These are phyloP conservation scores for Trichosurus vulpecula DNA, from an alignment of 2,797 vertebrate species.

Conservation along the genomic window DNA sequence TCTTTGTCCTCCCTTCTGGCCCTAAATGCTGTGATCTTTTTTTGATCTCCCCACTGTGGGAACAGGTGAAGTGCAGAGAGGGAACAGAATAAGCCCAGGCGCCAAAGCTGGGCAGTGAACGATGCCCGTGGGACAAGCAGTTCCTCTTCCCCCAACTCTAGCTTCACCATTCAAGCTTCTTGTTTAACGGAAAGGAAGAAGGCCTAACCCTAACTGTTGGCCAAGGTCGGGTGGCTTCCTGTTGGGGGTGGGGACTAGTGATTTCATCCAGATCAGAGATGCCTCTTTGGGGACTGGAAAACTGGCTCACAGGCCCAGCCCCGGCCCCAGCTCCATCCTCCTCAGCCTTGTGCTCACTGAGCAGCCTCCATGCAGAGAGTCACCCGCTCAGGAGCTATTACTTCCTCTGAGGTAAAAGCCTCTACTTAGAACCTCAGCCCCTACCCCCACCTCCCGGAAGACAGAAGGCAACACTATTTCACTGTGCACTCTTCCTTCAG, in stretches of 20 bases:
- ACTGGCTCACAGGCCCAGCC: not conserved
- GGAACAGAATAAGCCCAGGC: not conserved
- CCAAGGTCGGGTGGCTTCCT: not conserved
- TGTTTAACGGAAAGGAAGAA: not conserved
- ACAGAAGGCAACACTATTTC: too few relatives aligned
- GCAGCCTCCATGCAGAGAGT: not conserved
- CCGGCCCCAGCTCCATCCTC: not conserved
- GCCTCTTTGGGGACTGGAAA: not conserved
- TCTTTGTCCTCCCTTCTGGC: not conserved
- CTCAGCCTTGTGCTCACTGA: not conserved
- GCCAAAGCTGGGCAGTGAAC: not conserved
- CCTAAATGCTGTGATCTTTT: not conserved
- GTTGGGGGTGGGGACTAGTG: not conserved
- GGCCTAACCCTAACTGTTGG: not conserved
- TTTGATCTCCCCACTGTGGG: not conserved
- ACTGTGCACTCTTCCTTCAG: constrained; percentile 16
- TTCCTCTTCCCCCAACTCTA: not conserved
- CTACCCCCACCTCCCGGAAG: not conserved
- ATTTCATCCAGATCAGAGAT: not conserved
- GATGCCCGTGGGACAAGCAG: not conserved
- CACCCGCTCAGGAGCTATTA: not conserved
- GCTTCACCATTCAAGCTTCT: not conserved
- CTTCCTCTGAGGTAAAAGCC: not conserved
- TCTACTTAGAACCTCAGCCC: not conserved
- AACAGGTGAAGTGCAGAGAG: not conserved